These are phyloP conservation scores for Chloroceryle inda DNA, from an alignment of 2,797 vertebrate genomes.

Conservation along the genomic window DNA sequence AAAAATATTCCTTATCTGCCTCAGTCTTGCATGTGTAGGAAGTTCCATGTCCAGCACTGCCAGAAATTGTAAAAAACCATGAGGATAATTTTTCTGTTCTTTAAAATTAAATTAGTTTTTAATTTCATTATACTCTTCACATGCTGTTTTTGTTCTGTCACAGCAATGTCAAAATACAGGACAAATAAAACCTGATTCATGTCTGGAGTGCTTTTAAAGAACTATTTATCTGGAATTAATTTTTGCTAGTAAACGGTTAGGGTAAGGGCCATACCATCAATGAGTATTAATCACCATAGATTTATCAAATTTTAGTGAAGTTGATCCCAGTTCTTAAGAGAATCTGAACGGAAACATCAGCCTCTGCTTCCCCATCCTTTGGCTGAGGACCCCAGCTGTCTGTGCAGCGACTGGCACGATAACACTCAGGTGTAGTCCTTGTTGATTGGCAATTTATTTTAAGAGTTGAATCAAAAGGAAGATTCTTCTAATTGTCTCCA, in stretches of 20 bases:
- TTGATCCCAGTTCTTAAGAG: neutral
- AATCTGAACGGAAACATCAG: neutral
- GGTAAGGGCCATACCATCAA: neutral
- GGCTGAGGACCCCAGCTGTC: neutral
- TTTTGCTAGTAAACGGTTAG: slow-evolving; percentile 40
- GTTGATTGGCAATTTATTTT: neutral
- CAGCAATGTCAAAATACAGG: neutral
- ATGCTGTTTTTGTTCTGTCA: neutral
- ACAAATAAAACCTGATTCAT: neutral
- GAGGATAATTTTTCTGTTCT: neutral
- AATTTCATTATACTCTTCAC: neutral
- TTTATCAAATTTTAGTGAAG: neutral
- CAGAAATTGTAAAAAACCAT: neutral
- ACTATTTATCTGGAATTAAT: slow-evolving; percentile 9
- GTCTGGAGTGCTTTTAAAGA: neutral
- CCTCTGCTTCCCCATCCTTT: neutral
- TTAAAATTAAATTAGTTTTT: slow-evolving; percentile 2
- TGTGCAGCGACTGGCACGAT: neutral
- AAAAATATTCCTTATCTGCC: neutral
- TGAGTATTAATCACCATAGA: neutral
- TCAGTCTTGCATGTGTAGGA: neutral
- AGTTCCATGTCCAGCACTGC: neutral
- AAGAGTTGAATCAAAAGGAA: neutral
- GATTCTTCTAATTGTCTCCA: slow-evolving; percentile 1
- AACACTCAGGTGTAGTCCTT: neutral